Percentiles rank a stretch among this genome's conserved stretches.
Conservation (phyloP, 2,888 invertebrate species). For the Falcaria lacertinaria region DNA sequence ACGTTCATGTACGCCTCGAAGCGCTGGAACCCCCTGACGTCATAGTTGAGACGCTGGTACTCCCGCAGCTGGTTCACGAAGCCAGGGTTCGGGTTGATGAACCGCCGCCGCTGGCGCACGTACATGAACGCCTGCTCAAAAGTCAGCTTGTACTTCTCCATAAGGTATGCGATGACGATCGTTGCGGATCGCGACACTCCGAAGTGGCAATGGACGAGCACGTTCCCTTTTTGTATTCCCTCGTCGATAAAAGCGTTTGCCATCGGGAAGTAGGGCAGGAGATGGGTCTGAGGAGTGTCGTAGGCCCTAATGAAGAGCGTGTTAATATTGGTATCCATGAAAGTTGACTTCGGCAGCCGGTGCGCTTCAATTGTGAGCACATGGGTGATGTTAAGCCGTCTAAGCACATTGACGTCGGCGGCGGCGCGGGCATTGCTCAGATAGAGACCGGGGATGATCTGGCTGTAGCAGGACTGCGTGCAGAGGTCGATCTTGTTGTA, state of each 20-base stretch:
- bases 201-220: conserved; percentile 96
- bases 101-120: conserved; percentile 90
- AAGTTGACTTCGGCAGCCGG: conserved; percentile 58
- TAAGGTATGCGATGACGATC: conserved; percentile 95
- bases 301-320: conserved; percentile 72
- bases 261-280: conserved; percentile 72
- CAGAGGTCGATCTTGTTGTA: conserved; percentile 65
- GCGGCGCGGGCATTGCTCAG: conserved; percentile 70
- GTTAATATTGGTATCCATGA: conserved; percentile 52
- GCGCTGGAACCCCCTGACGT: conserved; percentile 51
- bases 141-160: conserved; percentile 90
- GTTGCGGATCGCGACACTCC: conserved; percentile 97
- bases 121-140: conserved; percentile 93
- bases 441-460: conserved; percentile 62
- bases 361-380: conserved; percentile 70
- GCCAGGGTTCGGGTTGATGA: conserved; percentile 96
- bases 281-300: conserved; percentile 64
- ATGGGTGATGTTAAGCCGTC: conserved; percentile 66
- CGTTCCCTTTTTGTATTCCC: conserved; percentile 82
- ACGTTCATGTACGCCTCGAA: conserved; percentile 64
- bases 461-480: conserved; percentile 63
- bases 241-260: conserved; percentile 73
- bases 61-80: conserved; percentile 95
- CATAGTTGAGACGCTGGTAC: conserved; percentile 57
- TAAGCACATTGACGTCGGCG: conserved; percentile 49